Conservation (phyloP, 2,797 vertebrate species). For the Sparidentex hasta region DNA sequence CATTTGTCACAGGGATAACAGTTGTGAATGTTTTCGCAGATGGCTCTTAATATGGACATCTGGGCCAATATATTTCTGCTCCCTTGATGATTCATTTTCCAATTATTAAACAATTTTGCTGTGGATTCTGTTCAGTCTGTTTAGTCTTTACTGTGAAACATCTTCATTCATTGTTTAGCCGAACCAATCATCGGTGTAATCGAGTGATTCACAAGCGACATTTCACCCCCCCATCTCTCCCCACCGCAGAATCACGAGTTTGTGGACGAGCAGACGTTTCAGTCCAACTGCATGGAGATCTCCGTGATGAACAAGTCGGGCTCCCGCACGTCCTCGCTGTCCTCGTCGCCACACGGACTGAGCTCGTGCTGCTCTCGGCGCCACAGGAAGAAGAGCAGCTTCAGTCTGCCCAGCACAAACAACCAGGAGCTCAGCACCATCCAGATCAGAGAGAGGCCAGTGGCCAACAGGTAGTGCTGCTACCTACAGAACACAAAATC, state of each 20-base stretch:
- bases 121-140: slow-evolving; percentile 67
- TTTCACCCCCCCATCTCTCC: slow-evolving; percentile 9
- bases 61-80: slow-evolving; percentile 77
- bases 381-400: slow-evolving; percentile 93
- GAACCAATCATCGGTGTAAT: slow-evolving; percentile 55
- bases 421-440: slow-evolving; percentile 98
- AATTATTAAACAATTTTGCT: slow-evolving; percentile 72
- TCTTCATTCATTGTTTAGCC: slow-evolving; percentile 70
- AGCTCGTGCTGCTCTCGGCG: slow-evolving; percentile 94
- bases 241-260: slow-evolving; percentile 95
- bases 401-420: slow-evolving; percentile 93
- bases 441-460: slow-evolving; percentile 95
- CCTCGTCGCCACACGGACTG: slow-evolving; percentile 89
- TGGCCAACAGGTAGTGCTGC: slow-evolving; percentile 92
- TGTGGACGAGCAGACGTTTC: slow-evolving; percentile 96
- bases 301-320: slow-evolving; percentile 91
- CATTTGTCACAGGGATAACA: slow-evolving; percentile 79
- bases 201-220: slow-evolving; percentile 54
- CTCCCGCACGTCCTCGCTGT: slow-evolving; percentile 90
- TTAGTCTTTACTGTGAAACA: slow-evolving; percentile 65
- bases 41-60: slow-evolving; percentile 81
- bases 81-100: slow-evolving; percentile 74
- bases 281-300: slow-evolving; percentile 96
- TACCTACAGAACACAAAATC: not conserved
- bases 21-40: slow-evolving; percentile 79